These are phyloP conservation scores for Zalophus californianus DNA, from an alignment of 2,797 vertebrate species.

Conservation along the genomic window DNA sequence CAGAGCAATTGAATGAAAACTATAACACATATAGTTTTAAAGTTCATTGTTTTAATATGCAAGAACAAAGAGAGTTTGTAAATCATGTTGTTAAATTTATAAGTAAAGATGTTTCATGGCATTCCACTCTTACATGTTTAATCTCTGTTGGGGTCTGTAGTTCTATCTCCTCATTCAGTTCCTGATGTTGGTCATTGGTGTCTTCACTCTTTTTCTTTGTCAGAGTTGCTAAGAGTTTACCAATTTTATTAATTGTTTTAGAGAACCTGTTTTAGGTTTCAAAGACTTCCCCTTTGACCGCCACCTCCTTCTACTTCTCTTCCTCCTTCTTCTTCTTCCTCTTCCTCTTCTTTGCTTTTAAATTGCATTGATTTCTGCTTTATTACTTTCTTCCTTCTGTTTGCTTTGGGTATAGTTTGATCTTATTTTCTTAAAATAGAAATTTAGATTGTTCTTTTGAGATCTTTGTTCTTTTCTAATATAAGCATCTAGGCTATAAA, in stretches of 20 bases:
- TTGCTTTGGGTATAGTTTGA: not conserved
- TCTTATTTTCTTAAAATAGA: not conserved
- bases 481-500: not conserved
- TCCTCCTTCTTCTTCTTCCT: not conserved
- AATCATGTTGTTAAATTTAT: not conserved
- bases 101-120: not conserved
- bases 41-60: not conserved
- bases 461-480: not conserved
- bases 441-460: not conserved
- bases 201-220: not conserved
- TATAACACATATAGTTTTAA: not conserved
- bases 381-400: not conserved
- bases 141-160: not conserved
- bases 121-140: not conserved
- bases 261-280: not conserved
- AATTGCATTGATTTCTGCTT: not conserved
- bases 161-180: not conserved
- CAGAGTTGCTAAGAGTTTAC: not conserved
- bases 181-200: not conserved
- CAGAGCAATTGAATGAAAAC: not conserved
- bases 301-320: not conserved
- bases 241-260: not conserved
- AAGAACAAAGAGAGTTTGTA: not conserved
- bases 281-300: not conserved
- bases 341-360: not conserved